Conservation (phyloP, 2,888 invertebrate species). For the Agrochola lychnidis region DNA sequence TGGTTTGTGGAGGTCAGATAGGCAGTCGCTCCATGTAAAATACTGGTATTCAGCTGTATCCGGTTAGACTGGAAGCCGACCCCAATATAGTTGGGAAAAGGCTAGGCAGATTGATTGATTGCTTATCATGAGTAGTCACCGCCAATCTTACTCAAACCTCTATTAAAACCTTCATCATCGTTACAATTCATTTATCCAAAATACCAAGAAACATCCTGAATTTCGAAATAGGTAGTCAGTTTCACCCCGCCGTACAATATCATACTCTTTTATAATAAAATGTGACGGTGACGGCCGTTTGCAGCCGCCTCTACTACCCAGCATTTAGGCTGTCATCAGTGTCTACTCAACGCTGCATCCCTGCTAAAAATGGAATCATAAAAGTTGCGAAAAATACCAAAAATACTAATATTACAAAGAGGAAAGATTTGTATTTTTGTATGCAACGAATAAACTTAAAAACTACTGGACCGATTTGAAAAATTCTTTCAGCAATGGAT, state of each 20-base stretch:
- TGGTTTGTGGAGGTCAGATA: too few relatives aligned
- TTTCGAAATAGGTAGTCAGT: neutral
- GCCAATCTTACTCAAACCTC: neutral
- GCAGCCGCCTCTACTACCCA: neutral
- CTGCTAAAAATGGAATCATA: conserved; percentile 7
- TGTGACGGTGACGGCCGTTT: neutral
- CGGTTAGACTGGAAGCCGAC: too few relatives aligned
- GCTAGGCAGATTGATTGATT: too few relatives aligned
- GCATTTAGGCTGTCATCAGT: conserved; percentile 10
- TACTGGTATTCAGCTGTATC: too few relatives aligned
- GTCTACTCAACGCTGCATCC: neutral
- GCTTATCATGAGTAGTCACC: too few relatives aligned
- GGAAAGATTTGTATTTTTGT: too few relatives aligned
- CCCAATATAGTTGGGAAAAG: too few relatives aligned
- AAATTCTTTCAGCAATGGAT: too few relatives aligned
- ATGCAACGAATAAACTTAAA: too few relatives aligned
- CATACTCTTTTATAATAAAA: neutral
- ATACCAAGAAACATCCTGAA: neutral
- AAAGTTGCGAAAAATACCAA: neutral
- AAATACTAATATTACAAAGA: too few relatives aligned
- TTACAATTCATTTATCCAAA: neutral
- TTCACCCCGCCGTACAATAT: neutral
- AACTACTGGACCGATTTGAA: too few relatives aligned
- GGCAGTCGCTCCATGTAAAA: too few relatives aligned
- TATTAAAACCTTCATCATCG: neutral